Base-by-base conservation (phyloP, 2,888 invertebrate genomes). In the Agriopis marginaria region DNA sequence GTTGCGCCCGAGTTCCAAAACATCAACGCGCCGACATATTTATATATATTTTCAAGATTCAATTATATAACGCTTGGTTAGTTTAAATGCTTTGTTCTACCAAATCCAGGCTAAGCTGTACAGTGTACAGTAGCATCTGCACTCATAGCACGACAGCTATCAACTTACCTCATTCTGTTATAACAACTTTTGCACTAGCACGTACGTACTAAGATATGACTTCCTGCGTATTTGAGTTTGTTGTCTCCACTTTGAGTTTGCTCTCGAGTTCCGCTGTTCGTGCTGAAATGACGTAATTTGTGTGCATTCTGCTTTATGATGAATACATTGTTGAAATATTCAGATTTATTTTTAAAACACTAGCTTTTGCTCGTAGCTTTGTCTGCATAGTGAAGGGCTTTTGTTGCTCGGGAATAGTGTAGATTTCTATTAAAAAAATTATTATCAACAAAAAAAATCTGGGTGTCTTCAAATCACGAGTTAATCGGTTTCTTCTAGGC, bases 131-230 rank as follows among this genome's bases (percentile, higher is more conserved):
- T 12, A 45, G 14, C 51, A 53, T 39, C 45, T 47, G 58, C 32
- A 58, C 10, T 9, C 23, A n/a, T n/a, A 39, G 11, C 58, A 32
- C 12, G 23, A 1, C n/a, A 12, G 39, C 54, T 62, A 23, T 23
- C 42, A 68, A 68, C 14, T 63, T 68, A 51, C 51, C 68, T 63
- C 63, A 32, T 68, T 63, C 62, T 45, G 59, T 63, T 68, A 63
- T 51, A 63, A 68, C 68, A 68, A 63, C 63, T 68, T 68, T 12
- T 63, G 53, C 47, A 56, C 64, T 64, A 69, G 60, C 64, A 69
- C 68, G 68, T 64, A 69, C 68, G 68, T 68, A 63, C 60, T 69
- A 64, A 69, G 68, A 69, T 68, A 68, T 69, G 68, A 61, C 64
- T 69, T 69, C 64, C 68, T 59, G 49, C 53, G 51, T 59, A 32